Conservation (phyloP, 2,888 invertebrate species). For the Dione vanillae region DNA sequence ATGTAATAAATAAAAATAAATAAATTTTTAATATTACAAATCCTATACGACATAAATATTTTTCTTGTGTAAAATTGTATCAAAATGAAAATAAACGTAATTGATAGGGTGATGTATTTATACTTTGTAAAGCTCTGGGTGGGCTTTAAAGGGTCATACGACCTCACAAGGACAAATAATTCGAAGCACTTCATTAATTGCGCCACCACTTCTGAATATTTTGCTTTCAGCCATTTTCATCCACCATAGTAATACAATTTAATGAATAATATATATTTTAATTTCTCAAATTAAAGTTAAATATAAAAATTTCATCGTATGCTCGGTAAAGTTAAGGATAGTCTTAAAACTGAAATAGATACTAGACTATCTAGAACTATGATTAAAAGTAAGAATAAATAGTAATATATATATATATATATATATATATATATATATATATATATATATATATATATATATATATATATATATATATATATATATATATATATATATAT, state of each 20-base stretch:
- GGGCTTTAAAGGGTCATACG: slow-evolving; percentile 60
- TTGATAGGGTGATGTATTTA: slow-evolving; percentile 52
- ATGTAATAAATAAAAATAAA: no score
- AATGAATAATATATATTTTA: neutral
- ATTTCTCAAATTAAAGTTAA: neutral
- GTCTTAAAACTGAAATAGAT: neutral
- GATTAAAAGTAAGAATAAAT: neutral
- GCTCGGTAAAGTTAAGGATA: slow-evolving; percentile 1
- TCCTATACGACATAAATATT: neutral
- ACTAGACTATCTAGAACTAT: slow-evolving; percentile 7
- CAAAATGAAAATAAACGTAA: neutral
- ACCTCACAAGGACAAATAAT: slow-evolving; percentile 78
- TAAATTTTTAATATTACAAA: no score
- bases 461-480: no score
- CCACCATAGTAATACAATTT: neutral
- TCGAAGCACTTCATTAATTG: slow-evolving; percentile 79
- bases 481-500: no score
- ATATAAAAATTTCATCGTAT: slow-evolving; percentile 1
- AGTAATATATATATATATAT: no score
- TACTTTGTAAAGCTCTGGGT: slow-evolving; percentile 65
- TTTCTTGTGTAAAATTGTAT: neutral
- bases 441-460: no score
- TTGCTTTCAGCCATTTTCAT: slow-evolving; percentile 55
- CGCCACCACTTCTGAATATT: slow-evolving; percentile 74
- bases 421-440: no score